Evolutionary conservation across 2,113 vertebrate genomes (phyloP).

Genomic region (Patagioenas fasciata): DNA sequence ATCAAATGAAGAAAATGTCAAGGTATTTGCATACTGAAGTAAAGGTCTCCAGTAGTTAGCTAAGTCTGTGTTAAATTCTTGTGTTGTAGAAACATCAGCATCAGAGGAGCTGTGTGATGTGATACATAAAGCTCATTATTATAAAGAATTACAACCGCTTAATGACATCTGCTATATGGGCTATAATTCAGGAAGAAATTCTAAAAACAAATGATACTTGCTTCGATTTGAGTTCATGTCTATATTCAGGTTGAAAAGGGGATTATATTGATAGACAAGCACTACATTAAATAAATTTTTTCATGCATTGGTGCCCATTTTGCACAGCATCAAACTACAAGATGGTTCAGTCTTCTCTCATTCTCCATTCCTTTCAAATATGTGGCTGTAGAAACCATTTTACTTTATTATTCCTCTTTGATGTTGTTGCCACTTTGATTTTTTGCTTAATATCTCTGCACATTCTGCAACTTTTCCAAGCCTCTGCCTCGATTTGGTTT

Average conservation of each 20-base stretch:
- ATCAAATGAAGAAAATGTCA: background rate
- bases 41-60: background rate
- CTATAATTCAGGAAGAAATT: background rate
- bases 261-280: background rate
- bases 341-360: background rate
- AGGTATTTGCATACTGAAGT: background rate
- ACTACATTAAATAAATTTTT: background rate
- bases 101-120: background rate
- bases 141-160: background rate
- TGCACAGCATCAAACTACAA: background rate
- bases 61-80: background rate
- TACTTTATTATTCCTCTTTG: background rate
- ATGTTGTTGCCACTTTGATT: background rate
- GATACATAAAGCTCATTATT: background rate
- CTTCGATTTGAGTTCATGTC: background rate
- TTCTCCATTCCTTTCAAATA: background rate
- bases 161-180: background rate
- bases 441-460: background rate
- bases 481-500: background rate
- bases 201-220: background rate
- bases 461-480: background rate
- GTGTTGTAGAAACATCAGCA: background rate
- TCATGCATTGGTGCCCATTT: background rate
- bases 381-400: background rate
- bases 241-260: background rate